phyloP scores from a whole-genome alignment of 2,888 invertebrate genomes.

The Flexamia atlantica region DNA sequence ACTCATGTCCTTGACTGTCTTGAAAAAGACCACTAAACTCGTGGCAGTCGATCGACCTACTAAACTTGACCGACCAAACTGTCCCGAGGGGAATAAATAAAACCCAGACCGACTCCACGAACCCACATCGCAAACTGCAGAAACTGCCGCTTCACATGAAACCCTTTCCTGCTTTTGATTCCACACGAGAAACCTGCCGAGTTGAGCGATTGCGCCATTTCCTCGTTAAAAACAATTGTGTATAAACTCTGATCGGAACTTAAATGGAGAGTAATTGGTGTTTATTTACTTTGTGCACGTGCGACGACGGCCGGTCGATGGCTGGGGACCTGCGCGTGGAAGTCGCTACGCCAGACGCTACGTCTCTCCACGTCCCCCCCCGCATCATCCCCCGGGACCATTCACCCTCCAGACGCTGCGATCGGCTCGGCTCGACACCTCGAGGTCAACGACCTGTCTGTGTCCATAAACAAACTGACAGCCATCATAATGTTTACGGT shows the following conservation, averaged over 20 bases:
- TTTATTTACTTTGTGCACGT: constrained; percentile 47
- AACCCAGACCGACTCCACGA: no score
- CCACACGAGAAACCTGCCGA: background rate
- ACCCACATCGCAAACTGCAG: no score
- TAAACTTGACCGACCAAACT: background rate
- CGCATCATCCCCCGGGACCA: background rate
- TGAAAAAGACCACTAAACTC: no score
- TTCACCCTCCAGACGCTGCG: no score
- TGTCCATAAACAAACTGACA: no score
- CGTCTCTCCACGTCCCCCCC: background rate
- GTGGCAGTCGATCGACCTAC: background rate
- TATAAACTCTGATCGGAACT: constrained; percentile 1
- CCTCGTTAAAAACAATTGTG: background rate
- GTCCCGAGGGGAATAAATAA: background rate
- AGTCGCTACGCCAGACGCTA: background rate
- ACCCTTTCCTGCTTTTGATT: no score
- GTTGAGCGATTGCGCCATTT: background rate
- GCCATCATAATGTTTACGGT: no score
- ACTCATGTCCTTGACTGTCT: no score
- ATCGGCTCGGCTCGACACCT: no score
- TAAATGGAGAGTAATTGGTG: background rate
- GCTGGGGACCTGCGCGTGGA: background rate
- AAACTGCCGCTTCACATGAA: no score
- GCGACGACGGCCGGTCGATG: constrained; percentile 19
- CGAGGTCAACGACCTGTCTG: no score